Evolutionary conservation across 1,140 invertebrate species (phyloP).

Genomic region (Drosophila hydei): DNA sequence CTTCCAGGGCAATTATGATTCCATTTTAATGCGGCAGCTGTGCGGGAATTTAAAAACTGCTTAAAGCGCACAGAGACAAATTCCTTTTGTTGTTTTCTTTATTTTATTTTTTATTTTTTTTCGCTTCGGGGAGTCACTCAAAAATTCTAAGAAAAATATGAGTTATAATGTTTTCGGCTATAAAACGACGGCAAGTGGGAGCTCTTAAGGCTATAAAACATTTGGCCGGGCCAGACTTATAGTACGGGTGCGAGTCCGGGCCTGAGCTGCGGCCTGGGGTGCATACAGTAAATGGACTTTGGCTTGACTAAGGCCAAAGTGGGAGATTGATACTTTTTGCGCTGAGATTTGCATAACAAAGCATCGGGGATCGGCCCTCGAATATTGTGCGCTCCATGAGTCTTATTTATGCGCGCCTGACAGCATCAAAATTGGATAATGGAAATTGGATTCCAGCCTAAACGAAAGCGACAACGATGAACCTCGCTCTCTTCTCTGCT

Average conservation of each 20-base stretch:
- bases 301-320: slow-evolving; percentile 47
- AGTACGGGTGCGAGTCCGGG: background rate
- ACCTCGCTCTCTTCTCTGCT: background rate
- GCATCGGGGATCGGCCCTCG: slow-evolving; percentile 33
- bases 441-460: slow-evolving; percentile 72
- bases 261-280: background rate
- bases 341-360: slow-evolving; percentile 71
- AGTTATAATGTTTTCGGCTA: slow-evolving; percentile 34
- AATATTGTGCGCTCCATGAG: slow-evolving; percentile 9
- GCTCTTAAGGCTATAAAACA: slow-evolving; percentile 35
- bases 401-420: slow-evolving; percentile 68
- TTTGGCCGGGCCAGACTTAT: background rate
- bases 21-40: slow-evolving; percentile 2
- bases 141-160: slow-evolving; percentile 46
- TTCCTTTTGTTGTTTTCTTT: slow-evolving; percentile 23
- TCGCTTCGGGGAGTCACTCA: slow-evolving; percentile 18
- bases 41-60: slow-evolving; percentile 14
- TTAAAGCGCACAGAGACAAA: slow-evolving; percentile 25
- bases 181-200: slow-evolving; percentile 22
- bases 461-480: slow-evolving; percentile 46
- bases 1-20: slow-evolving; percentile 37
- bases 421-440: slow-evolving; percentile 78
- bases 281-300: slow-evolving; percentile 41
- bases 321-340: slow-evolving; percentile 60
- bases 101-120: background rate